Conservation (phyloP, 30 jellyfish, hydroid and myxozoan genomes). For the Turritopsis rubra region DNA sequence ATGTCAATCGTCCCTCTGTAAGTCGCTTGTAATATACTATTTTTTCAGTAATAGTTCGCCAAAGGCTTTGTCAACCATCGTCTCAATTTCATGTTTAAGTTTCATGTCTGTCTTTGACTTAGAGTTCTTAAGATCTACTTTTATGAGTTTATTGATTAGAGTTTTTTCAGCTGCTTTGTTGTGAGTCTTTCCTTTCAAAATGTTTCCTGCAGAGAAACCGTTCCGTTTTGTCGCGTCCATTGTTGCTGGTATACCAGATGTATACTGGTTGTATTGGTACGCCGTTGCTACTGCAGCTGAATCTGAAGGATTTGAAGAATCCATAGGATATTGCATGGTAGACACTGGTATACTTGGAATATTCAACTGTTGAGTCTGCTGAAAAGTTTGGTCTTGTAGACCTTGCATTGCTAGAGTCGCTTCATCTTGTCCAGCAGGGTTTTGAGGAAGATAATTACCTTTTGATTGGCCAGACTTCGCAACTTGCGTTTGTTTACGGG, state of each 20-base stretch:
- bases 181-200: background rate
- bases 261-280: background rate
- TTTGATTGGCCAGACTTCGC: conserved; percentile 22
- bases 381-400: background rate
- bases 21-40: background rate
- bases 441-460: conserved; percentile 1
- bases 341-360: background rate
- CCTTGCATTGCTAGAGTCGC: background rate
- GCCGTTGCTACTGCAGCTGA: background rate
- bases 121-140: conserved; percentile 8
- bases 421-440: conserved; percentile 25
- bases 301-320: background rate
- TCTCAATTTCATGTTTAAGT: conserved; percentile 31
- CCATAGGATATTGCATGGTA: background rate
- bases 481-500: conserved; percentile 1
- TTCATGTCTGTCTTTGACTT: conserved; percentile 25
- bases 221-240: conserved; percentile 2
- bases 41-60: conserved; percentile 29
- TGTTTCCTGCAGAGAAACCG: conserved; percentile 3
- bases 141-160: conserved; percentile 3
- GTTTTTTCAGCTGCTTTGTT: conserved; percentile 22
- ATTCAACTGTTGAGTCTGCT: background rate
- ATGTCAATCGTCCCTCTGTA: background rate
- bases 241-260: background rate
- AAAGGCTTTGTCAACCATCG: conserved; percentile 38